Conservation (phyloP, 2,797 vertebrate genomes). For the Lithobates sylvaticus region DNA sequence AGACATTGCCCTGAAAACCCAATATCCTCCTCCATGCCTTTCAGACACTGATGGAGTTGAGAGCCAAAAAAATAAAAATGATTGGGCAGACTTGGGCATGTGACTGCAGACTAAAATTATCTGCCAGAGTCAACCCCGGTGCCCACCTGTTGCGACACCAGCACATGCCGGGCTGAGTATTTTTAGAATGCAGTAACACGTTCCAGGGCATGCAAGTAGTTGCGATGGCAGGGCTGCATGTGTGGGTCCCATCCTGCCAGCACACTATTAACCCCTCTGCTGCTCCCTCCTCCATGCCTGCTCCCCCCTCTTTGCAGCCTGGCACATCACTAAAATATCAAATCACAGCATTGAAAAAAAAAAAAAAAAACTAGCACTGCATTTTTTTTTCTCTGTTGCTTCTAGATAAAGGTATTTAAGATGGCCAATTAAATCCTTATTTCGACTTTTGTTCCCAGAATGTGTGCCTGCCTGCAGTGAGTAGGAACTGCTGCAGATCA, state of each 20-base stretch:
- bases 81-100: slow-evolving; percentile 25
- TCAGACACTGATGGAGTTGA: background rate
- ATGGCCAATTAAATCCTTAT: slow-evolving; percentile 72
- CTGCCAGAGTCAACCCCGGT: slow-evolving; percentile 19
- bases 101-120: slow-evolving; percentile 57
- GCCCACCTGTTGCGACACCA: slow-evolving; percentile 52
- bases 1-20: background rate
- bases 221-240: no score
- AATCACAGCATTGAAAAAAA: no score
- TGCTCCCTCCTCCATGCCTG: no score
- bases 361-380: background rate
- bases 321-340: background rate
- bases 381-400: slow-evolving; percentile 15
- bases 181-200: slow-evolving; percentile 34
- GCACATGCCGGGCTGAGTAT: slow-evolving; percentile 39
- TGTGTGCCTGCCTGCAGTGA: slow-evolving; percentile 80
- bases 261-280: background rate
- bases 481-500: slow-evolving; percentile 87
- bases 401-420: slow-evolving; percentile 67
- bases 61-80: background rate
- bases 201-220: slow-evolving; percentile 7
- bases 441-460: slow-evolving; percentile 72
- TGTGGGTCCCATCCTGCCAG: background rate
- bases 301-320: no score
- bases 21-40: no score